Conservation (phyloP, 1,140 invertebrate species). For the Drosophila mayri region DNA sequence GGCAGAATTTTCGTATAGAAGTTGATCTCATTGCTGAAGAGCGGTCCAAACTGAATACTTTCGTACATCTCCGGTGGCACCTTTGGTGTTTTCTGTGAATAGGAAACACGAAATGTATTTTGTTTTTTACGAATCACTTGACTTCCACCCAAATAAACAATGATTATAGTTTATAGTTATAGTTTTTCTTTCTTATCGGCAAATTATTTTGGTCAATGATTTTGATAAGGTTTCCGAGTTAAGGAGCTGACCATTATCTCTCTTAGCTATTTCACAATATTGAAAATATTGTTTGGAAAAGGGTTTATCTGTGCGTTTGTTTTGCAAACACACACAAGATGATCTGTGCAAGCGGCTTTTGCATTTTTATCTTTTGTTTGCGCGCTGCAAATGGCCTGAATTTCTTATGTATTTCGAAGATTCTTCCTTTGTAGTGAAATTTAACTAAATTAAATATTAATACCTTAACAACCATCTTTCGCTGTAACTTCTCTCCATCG, state of each 20-base stretch:
- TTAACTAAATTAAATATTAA: neutral
- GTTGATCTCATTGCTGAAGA: constrained; percentile 72
- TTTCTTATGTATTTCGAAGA: neutral
- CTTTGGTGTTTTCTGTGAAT: constrained; percentile 67
- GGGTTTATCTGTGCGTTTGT: constrained; percentile 1
- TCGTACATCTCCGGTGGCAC: constrained; percentile 52
- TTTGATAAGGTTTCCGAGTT: neutral
- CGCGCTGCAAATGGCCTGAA: neutral
- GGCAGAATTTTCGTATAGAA: constrained; percentile 73
- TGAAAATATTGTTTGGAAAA: too few species aligned
- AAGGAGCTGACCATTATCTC: neutral
- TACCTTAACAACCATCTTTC: constrained; percentile 72
- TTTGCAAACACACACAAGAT: too few species aligned
- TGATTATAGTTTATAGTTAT: neutral
- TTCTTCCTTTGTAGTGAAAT: neutral
- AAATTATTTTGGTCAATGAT: neutral
- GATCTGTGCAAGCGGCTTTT: neutral
- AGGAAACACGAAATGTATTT: neutral
- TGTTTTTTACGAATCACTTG: neutral
- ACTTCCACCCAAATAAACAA: neutral
- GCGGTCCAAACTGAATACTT: constrained; percentile 47
- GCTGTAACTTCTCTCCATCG: constrained; percentile 14
- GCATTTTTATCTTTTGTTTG: neutral
- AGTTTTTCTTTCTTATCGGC: neutral
- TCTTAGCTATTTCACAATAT: neutral